phyloP scores from a whole-genome alignment of 53 echinoderm and acorn worm species.

The Astropecten irregularis region DNA sequence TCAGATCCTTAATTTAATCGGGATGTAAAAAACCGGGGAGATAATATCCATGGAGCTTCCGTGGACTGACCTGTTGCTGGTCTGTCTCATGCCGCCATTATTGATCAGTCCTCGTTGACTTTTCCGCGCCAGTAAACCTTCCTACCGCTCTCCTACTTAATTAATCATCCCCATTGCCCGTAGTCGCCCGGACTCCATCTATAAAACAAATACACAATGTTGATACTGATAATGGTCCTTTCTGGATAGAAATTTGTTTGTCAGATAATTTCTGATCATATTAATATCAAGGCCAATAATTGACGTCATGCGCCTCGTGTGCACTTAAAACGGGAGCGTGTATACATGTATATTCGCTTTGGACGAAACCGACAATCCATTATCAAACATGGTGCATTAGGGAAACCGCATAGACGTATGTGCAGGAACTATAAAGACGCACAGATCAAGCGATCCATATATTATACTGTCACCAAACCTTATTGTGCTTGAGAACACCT shows the following conservation, averaged over 20 bases:
- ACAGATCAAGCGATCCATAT: too few relatives aligned
- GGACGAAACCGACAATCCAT: too few relatives aligned
- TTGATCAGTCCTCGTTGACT: neutral
- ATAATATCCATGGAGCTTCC: neutral
- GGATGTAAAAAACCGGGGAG: neutral
- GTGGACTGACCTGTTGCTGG: conserved; percentile 5
- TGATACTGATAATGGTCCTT: conserved; percentile 13
- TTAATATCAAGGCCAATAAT: too few relatives aligned
- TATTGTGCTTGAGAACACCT: too few relatives aligned
- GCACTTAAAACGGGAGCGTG: too few relatives aligned
- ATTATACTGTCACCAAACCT: too few relatives aligned
- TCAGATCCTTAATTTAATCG: conserved; percentile 1
- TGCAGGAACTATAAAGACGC: too few relatives aligned
- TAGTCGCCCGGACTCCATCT: neutral
- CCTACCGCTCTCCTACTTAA: neutral
- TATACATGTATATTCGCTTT: too few relatives aligned
- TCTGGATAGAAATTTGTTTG: neutral
- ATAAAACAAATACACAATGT: neutral
- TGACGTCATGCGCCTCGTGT: too few relatives aligned
- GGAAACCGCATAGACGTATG: too few relatives aligned
- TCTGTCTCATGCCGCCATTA: neutral
- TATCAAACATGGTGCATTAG: too few relatives aligned
- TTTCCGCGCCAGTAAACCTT: neutral
- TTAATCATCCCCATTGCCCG: neutral
- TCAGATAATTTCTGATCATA: too few relatives aligned